Conservation (phyloP, 2,113 vertebrate genomes). For the Microcebus tavaratra region DNA sequence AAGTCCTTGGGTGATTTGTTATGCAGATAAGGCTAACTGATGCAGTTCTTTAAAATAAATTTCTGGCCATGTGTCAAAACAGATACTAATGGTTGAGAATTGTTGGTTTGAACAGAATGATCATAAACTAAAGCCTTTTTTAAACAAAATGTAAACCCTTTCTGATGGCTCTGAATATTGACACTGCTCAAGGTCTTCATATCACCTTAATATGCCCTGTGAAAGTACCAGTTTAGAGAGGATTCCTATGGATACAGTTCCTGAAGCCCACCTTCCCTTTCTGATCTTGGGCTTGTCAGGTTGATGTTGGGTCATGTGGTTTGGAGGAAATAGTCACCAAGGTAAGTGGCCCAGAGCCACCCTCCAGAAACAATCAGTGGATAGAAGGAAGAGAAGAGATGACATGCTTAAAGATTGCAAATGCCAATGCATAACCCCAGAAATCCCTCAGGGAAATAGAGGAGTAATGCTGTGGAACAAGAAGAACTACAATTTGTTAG, state of each 20-base stretch:
- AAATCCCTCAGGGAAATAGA: background rate
- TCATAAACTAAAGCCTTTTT: slow-evolving; percentile 26
- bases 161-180: background rate
- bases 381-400: slow-evolving; percentile 1
- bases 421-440: background rate
- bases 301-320: background rate
- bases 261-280: background rate
- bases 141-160: slow-evolving; percentile 10
- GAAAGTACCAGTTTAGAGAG: background rate
- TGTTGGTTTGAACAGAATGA: background rate
- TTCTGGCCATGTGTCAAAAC: slow-evolving; percentile 8
- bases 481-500: background rate
- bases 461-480: background rate
- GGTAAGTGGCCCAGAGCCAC: background rate
- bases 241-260: background rate
- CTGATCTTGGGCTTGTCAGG: background rate
- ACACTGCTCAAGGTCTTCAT: background rate
- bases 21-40: slow-evolving; percentile 21
- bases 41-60: slow-evolving; percentile 35
- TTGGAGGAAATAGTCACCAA: slow-evolving; percentile 10
- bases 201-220: background rate
- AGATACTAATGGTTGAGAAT: slow-evolving; percentile 6
- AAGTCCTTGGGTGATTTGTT: background rate
- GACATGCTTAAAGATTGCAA: background rate
- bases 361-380: background rate